Evolutionary conservation across 2,113 vertebrate genomes (phyloP), one percentile per base, ranked within the genome.

Genomic region (Cebus imitator): DNA sequence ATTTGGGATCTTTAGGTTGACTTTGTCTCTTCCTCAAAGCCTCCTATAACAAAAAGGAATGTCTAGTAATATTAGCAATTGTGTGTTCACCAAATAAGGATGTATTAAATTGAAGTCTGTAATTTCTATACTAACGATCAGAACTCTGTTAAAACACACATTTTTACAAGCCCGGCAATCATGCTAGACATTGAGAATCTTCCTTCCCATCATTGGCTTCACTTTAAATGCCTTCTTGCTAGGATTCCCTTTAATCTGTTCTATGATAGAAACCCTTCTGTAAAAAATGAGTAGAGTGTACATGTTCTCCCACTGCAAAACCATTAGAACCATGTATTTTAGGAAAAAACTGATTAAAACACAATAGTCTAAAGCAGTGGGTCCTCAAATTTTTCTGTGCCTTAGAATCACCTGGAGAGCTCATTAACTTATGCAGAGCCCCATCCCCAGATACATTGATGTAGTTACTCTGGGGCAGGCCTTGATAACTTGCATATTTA

Each of bases 11-110:
- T 13, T 87, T 85, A n/a, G 23, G 37, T 84, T 96, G 85, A 96
- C 70, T 93, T 85, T 92, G 30, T 25, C 88, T 95, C 57, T 96
- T 97, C 16, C 48, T 66, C 86, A 97, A 86, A 97, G 50, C 57
- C 40, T 91, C 13, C 48, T 89, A 57, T 82, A 94, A 90, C 76
- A 76, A 91, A 93, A 96, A 79, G 4, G 12, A 20, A 85, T 81
- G 20, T 87, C 6, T n/a, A 70, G 1, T 84, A 35, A 95, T 37
- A 35, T 78, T 85, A 95, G 75, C 37, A 75, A 64, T 86, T 92
- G 66, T 96, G 73, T 96, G 73, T 68, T 91, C 35, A 90, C 61
- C 95, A 90, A 82, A 92, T 73, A 90, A 95, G 37, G 6, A 70
- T 82, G 13, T 91, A 55, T 80, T 88, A 87, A 88, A 1, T 27